Conservation (phyloP, 2,797 vertebrate genomes). For the Lagocephalus sceleratus region DNA sequence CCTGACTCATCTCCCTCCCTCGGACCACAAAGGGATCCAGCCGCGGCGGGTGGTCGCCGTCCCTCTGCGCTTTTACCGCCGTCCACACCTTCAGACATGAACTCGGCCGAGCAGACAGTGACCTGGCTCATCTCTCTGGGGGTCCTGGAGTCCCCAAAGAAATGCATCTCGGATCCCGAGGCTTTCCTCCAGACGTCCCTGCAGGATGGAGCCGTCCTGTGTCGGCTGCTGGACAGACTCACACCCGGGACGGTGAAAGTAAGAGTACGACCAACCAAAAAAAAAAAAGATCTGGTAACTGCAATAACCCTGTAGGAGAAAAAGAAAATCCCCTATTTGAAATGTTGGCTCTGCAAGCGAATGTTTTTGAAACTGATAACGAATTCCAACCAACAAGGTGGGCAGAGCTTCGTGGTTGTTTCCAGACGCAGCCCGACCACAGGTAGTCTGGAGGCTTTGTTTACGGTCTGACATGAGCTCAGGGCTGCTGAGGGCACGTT, state of each 20-base stretch:
- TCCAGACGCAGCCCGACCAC: too few species aligned
- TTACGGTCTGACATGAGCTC: too few species aligned
- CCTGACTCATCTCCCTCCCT: slow-evolving; percentile 8
- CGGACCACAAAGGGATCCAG: slow-evolving; percentile 5
- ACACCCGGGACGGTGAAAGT: slow-evolving; percentile 89
- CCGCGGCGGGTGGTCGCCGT: background rate
- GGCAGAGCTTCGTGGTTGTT: too few species aligned
- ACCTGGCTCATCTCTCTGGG: slow-evolving; percentile 95
- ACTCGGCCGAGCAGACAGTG: slow-evolving; percentile 93
- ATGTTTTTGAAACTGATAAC: too few species aligned
- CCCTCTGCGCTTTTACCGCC: background rate
- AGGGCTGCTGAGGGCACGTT: too few species aligned
- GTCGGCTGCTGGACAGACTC: slow-evolving; percentile 88
- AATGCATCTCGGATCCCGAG: slow-evolving; percentile 90
- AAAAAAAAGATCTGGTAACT: background rate
- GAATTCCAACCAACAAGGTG: too few species aligned
- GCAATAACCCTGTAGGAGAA: too few species aligned
- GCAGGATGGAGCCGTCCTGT: slow-evolving; percentile 90
- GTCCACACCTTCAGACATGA: slow-evolving; percentile 65
- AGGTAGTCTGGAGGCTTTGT: too few species aligned
- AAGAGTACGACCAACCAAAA: slow-evolving; percentile 30
- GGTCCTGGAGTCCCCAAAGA: slow-evolving; percentile 94
- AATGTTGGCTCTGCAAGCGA: too few species aligned
- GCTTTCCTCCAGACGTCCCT: slow-evolving; percentile 85
- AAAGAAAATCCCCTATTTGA: too few species aligned